Conservation (phyloP, 2,888 invertebrate genomes). For the Nephrotoma appendiculata region DNA sequence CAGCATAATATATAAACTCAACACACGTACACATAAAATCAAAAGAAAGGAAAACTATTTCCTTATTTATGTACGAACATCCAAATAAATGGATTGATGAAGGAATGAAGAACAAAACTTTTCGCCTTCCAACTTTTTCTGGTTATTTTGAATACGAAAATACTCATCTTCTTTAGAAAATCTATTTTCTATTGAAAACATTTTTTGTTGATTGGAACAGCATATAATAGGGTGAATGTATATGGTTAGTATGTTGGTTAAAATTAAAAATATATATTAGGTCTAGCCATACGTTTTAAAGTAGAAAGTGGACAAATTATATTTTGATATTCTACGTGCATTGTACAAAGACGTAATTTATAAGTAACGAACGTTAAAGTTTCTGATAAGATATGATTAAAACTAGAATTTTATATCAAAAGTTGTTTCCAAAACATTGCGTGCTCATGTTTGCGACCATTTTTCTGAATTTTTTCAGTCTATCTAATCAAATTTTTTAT, state of each 20-base stretch:
- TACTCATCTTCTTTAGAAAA: neutral
- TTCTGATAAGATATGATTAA: too few species aligned
- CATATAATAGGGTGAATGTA: neutral
- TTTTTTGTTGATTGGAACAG: neutral
- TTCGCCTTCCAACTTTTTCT: neutral
- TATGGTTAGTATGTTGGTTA: neutral
- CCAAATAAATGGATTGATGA: neutral
- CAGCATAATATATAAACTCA: neutral
- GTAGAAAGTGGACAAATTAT: too few species aligned
- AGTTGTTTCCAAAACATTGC: too few species aligned
- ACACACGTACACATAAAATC: neutral
- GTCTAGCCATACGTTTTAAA: too few species aligned
- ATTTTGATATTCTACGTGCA: too few species aligned
- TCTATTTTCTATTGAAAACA: neutral
- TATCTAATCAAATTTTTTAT: too few species aligned
- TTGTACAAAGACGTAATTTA: too few species aligned
- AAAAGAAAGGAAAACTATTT: neutral
- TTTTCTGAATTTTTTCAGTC: too few species aligned
- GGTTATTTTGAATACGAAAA: neutral
- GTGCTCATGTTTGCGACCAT: too few species aligned
- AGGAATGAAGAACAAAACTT: neutral
- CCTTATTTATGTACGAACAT: neutral
- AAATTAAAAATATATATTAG: neutral
- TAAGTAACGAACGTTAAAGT: too few species aligned
- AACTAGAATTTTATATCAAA: too few species aligned